These are phyloP conservation scores for Ia io DNA, from an alignment of 2,113 vertebrate species.

Conservation along the genomic window DNA sequence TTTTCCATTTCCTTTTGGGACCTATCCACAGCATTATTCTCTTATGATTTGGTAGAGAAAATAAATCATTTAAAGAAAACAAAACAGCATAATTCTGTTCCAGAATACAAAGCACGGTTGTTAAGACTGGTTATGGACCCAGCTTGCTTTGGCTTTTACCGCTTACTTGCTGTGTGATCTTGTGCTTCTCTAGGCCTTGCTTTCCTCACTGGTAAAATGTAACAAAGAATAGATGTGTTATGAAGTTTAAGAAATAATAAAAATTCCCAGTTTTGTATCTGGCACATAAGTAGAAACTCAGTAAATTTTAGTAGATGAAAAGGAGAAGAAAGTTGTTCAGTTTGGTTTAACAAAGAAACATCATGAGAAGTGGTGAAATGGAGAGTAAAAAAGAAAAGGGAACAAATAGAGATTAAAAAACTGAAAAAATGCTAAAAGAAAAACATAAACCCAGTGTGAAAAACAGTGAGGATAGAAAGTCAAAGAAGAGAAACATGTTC, in stretches of 20 bases:
- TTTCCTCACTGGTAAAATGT: neutral
- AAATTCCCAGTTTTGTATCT: neutral
- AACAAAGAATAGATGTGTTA: neutral
- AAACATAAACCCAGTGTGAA: neutral
- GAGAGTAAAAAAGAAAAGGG: neutral
- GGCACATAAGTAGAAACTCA: neutral
- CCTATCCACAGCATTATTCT: slow-evolving; percentile 23
- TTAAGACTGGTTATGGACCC: neutral
- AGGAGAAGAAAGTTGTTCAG: neutral
- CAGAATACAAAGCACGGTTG: neutral
- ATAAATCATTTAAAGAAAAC: slow-evolving; percentile 57
- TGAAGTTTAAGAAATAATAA: neutral
- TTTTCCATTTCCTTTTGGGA: slow-evolving; percentile 55
- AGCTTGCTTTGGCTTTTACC: neutral
- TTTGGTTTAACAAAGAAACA: neutral
- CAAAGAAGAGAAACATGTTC: neutral
- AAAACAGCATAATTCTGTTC: slow-evolving; percentile 26
- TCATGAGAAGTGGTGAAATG: neutral
- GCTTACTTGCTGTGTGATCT: neutral
- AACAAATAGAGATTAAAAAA: neutral
- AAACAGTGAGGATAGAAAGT: neutral
- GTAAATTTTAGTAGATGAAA: neutral
- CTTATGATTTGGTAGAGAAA: slow-evolving; percentile 46
- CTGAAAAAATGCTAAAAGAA: neutral
- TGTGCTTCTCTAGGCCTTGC: neutral